These are phyloP conservation scores for Sweltsa coloradensis DNA, from an alignment of 1,140 invertebrate species.

Conservation along the genomic window DNA sequence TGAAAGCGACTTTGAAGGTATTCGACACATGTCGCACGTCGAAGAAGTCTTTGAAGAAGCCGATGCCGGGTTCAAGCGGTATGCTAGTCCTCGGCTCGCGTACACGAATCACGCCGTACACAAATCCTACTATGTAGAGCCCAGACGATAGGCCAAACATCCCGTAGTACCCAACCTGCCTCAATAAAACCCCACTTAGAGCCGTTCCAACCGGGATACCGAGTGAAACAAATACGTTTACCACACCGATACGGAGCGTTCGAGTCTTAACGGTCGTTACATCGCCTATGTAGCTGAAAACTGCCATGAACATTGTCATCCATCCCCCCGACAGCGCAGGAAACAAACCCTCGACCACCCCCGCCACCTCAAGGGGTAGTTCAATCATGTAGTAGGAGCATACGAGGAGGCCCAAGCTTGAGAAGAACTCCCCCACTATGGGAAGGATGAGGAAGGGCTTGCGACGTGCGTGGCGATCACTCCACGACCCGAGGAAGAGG, in stretches of 20 bases:
- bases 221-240: constrained; percentile 68
- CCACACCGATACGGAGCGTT: constrained; percentile 69
- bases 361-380: constrained; percentile 58
- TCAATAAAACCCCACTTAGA: constrained; percentile 52
- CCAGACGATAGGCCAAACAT: constrained; percentile 59
- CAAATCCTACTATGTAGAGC: constrained; percentile 58
- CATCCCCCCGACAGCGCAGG: constrained; percentile 70
- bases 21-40: constrained; percentile 56
- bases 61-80: constrained; percentile 14
- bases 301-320: constrained; percentile 80
- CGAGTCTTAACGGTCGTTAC: constrained; percentile 67
- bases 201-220: constrained; percentile 68
- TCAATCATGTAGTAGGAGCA: constrained; percentile 67
- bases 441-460: constrained; percentile 77
- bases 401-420: constrained; percentile 59
- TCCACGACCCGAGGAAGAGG: constrained; percentile 67
- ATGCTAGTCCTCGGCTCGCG: background rate
- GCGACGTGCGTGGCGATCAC: constrained; percentile 55
- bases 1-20: constrained; percentile 63
- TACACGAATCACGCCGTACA: constrained; percentile 44
- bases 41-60: constrained; percentile 46
- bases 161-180: constrained; percentile 66
- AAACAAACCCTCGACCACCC: constrained; percentile 54
- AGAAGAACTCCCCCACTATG: constrained; percentile 65
- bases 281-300: constrained; percentile 81